A percentile compares a stretch with the other conserved stretches of the same genome.
Evolutionary conservation across 1,140 invertebrate species (phyloP).

Genomic region (Drosophila parabipectinata): DNA sequence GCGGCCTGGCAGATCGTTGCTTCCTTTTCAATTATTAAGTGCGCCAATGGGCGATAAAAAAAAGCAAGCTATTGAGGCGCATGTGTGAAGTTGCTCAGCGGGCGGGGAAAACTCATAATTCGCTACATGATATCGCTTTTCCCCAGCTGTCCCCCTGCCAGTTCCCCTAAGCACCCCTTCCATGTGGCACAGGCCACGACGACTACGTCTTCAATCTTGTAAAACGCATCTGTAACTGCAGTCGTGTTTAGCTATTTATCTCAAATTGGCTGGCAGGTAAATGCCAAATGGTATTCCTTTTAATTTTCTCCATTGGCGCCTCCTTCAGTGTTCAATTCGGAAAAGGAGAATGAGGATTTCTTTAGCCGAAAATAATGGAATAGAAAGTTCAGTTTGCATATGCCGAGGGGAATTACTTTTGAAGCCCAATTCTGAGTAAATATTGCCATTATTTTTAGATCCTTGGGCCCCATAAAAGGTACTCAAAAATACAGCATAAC

Average conservation of each 20-base stretch:
- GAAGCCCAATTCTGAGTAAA: neutral
- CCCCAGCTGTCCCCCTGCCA: neutral
- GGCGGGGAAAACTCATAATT: constrained; percentile 63
- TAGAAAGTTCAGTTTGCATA: neutral
- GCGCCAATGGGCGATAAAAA: constrained; percentile 78
- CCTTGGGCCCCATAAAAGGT: no score
- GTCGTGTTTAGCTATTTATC: constrained; percentile 69
- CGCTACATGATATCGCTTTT: constrained; percentile 55
- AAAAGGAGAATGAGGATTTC: neutral
- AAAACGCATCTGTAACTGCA: constrained; percentile 69
- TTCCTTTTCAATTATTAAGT: constrained; percentile 82
- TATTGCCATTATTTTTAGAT: neutral
- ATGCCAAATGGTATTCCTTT: constrained; percentile 38
- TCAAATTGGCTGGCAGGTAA: constrained; percentile 65
- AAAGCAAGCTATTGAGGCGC: constrained; percentile 42
- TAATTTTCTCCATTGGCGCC: constrained; percentile 39
- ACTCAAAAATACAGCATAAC: constrained; percentile 11
- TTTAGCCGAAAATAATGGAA: no score
- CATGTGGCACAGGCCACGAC: neutral
- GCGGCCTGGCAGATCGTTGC: constrained; percentile 66
- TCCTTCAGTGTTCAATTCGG: constrained; percentile 14
- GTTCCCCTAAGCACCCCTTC: neutral
- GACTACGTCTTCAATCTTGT: constrained; percentile 65
- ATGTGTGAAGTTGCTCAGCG: constrained; percentile 31
- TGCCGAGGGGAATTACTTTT: neutral